A percentile compares a stretch with the other conserved stretches of the same genome.
phyloP scores from a whole-genome alignment of 1,140 invertebrate species.

The Rhysida immarginata region DNA sequence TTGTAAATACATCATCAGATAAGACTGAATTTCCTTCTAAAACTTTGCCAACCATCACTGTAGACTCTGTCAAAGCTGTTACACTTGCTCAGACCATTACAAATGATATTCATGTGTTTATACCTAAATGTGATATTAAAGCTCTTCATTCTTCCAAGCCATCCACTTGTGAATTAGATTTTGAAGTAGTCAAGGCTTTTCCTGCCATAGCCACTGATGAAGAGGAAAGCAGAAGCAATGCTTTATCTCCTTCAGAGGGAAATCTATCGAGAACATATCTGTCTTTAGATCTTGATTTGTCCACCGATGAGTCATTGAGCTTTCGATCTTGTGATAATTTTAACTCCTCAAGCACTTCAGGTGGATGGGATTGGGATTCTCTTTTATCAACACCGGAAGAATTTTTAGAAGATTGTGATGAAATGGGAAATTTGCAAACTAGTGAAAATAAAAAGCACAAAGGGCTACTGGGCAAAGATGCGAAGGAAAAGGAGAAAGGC shows the following conservation, averaged over 20 bases:
- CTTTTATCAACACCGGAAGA: neutral
- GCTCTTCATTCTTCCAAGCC: neutral
- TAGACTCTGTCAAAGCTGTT: neutral
- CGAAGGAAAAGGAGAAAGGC: constrained; percentile 5
- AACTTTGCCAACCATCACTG: neutral
- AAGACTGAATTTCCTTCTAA: neutral
- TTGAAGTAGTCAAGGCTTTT: neutral
- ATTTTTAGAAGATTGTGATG: neutral
- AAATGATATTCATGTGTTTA: neutral
- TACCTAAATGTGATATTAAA: neutral
- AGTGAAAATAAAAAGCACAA: constrained; percentile 7
- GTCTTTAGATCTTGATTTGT: neutral
- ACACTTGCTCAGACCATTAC: neutral
- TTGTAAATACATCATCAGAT: neutral
- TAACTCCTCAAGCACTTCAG: neutral
- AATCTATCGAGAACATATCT: too few species aligned
- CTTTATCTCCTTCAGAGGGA: neutral
- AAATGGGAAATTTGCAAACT: constrained; percentile 8
- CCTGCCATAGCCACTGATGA: constrained; percentile 2
- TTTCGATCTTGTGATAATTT: neutral
- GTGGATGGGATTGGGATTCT: neutral
- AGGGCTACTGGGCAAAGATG: neutral
- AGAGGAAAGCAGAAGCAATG: neutral
- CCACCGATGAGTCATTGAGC: neutral
- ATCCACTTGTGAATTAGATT: neutral